Conservation (phyloP, 1,140 invertebrate species). For the Mylabris phalerata region DNA sequence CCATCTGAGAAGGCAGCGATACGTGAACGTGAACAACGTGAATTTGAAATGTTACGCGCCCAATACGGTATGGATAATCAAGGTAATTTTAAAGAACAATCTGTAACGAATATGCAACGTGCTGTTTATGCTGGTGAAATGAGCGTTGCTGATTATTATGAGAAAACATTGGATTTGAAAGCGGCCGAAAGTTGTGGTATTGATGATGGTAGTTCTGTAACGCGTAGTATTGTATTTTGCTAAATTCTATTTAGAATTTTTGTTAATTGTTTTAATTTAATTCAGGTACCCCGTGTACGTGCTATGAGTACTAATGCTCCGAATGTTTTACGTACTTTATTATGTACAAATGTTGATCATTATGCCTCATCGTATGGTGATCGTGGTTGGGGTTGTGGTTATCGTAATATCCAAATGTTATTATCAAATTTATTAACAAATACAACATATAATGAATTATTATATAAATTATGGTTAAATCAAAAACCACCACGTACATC, state of each 20-base stretch:
- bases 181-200: slow-evolving; percentile 69
- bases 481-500: slow-evolving; percentile 51
- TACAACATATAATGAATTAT: slow-evolving; percentile 62
- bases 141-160: slow-evolving; percentile 78
- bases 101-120: slow-evolving; percentile 71
- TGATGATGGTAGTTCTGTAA: slow-evolving; percentile 76
- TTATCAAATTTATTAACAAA: slow-evolving; percentile 72
- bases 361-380: slow-evolving; percentile 83
- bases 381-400: slow-evolving; percentile 85
- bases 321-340: slow-evolving; percentile 60
- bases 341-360: slow-evolving; percentile 76
- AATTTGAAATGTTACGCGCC: slow-evolving; percentile 73
- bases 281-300: slow-evolving; percentile 65
- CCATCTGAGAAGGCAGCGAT: slow-evolving; percentile 60
- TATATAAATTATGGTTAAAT: slow-evolving; percentile 51
- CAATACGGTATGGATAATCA: slow-evolving; percentile 88
- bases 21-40: slow-evolving; percentile 64
- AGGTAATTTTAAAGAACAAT: slow-evolving; percentile 59
- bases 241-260: neutral
- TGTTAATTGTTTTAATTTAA: slow-evolving; percentile 10
- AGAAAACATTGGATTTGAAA: slow-evolving; percentile 66
- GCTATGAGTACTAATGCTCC: slow-evolving; percentile 60
- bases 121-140: slow-evolving; percentile 81
- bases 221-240: slow-evolving; percentile 41
- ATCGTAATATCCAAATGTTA: slow-evolving; percentile 86